Evolutionary conservation across 1,140 invertebrate species (phyloP).

Genomic region (Aphaenogaster floridana): DNA sequence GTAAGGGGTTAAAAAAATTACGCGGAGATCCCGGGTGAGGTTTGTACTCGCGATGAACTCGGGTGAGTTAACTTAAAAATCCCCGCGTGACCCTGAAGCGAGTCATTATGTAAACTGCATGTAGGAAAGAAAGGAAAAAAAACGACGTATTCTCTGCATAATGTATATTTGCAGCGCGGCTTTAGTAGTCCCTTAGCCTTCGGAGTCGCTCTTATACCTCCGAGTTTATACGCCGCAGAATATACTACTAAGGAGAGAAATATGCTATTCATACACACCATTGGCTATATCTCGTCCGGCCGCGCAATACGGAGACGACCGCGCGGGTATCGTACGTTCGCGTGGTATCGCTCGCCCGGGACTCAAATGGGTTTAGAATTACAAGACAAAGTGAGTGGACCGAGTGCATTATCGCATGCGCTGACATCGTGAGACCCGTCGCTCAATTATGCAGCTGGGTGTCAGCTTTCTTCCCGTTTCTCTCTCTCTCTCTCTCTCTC

Average conservation of each 20-base stretch:
- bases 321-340: background rate
- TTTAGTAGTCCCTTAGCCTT: slow-evolving; percentile 47
- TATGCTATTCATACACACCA: slow-evolving; percentile 42
- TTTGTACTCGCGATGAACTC: background rate
- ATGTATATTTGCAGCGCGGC: slow-evolving; percentile 25
- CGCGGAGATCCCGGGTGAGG: background rate
- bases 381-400: slow-evolving; percentile 60
- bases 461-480: slow-evolving; percentile 31
- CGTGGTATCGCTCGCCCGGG: slow-evolving; percentile 45
- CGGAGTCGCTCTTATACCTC: slow-evolving; percentile 13
- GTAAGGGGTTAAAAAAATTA: background rate
- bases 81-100: background rate
- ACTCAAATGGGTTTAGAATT: slow-evolving; percentile 61
- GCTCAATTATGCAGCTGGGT: slow-evolving; percentile 59
- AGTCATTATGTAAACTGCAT: slow-evolving; percentile 30
- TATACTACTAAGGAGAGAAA: slow-evolving; percentile 32
- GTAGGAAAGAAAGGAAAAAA: background rate
- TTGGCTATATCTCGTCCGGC: slow-evolving; percentile 23
- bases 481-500: background rate
- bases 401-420: slow-evolving; percentile 54
- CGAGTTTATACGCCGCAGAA: slow-evolving; percentile 35
- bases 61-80: background rate
- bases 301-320: slow-evolving; percentile 9
- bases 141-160: slow-evolving; percentile 5
- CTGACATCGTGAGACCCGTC: slow-evolving; percentile 59